Conservation (phyloP, 2,797 vertebrate species). For the Sebastes vulpes region DNA sequence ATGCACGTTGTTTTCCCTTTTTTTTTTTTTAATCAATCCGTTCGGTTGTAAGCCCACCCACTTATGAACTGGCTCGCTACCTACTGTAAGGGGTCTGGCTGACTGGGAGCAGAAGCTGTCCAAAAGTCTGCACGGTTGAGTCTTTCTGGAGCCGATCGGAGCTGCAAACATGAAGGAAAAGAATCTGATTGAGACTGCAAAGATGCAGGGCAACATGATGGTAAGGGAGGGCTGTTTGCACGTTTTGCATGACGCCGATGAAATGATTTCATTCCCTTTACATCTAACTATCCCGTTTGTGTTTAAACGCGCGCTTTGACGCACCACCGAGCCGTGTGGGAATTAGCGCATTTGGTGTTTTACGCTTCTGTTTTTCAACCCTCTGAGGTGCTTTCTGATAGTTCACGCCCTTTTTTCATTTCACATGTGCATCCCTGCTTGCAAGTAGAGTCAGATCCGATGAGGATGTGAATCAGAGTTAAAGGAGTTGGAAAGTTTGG, state of each 20-base stretch:
- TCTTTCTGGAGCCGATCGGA: background rate
- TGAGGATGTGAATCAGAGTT: background rate
- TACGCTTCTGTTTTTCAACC: background rate
- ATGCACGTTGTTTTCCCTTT: background rate
- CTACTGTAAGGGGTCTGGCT: conserved; percentile 33
- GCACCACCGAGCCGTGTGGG: conserved; percentile 20
- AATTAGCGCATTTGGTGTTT: background rate
- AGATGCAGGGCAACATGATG: conserved; percentile 95
- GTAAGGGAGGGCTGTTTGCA: conserved; percentile 66
- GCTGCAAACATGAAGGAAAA: conserved; percentile 91
- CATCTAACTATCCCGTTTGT: background rate
- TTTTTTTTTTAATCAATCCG: conserved; percentile 35
- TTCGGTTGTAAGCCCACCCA: conserved; percentile 67
- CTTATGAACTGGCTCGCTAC: conserved; percentile 55
- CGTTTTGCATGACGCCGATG: conserved; percentile 13
- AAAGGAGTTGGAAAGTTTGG: conserved; percentile 69
- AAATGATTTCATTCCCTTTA: background rate
- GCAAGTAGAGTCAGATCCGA: background rate
- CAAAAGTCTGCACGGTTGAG: conserved; percentile 39
- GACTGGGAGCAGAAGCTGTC: conserved; percentile 34
- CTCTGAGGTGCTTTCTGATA: background rate
- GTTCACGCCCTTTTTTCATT: conserved; percentile 50
- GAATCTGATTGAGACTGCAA: conserved; percentile 95
- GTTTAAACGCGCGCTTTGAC: conserved; percentile 13
- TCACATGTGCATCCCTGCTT: conserved; percentile 3